Conservation (phyloP, 2,113 vertebrate genomes). For the Irena cyanogastra region DNA sequence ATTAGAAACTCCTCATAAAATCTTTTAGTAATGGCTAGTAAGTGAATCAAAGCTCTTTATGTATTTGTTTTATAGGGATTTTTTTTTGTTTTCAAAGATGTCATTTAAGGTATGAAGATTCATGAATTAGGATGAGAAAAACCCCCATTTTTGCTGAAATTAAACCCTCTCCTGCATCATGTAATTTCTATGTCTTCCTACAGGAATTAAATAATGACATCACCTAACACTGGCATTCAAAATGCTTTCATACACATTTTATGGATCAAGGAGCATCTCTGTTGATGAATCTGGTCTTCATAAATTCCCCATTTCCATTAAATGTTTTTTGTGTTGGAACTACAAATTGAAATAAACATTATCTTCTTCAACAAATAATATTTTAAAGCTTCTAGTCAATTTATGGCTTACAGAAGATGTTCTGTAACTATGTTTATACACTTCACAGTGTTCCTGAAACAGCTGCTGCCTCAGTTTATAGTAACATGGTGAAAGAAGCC, state of each 20-base stretch:
- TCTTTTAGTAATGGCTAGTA: background rate
- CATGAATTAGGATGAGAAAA: background rate
- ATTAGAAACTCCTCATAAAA: background rate
- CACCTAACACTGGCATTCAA: background rate
- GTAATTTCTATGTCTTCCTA: background rate
- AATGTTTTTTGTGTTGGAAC: background rate
- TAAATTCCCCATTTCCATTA: background rate
- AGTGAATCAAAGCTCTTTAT: background rate
- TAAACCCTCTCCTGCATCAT: background rate
- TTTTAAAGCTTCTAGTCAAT: background rate
- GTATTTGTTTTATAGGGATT: background rate
- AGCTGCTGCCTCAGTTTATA: background rate
- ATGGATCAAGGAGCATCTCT: slow-evolving; percentile 1
- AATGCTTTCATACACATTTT: background rate
- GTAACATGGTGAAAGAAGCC: background rate
- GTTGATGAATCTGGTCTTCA: background rate
- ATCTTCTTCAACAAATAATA: background rate
- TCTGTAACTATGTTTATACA: background rate
- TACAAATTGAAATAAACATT: background rate
- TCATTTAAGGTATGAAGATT: background rate
- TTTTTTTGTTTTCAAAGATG: background rate
- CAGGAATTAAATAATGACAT: background rate
- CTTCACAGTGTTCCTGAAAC: background rate
- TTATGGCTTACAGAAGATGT: background rate
- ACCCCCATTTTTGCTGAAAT: background rate